Conservation (phyloP, 1,140 invertebrate genomes). For the Nautilus pompilius region DNA sequence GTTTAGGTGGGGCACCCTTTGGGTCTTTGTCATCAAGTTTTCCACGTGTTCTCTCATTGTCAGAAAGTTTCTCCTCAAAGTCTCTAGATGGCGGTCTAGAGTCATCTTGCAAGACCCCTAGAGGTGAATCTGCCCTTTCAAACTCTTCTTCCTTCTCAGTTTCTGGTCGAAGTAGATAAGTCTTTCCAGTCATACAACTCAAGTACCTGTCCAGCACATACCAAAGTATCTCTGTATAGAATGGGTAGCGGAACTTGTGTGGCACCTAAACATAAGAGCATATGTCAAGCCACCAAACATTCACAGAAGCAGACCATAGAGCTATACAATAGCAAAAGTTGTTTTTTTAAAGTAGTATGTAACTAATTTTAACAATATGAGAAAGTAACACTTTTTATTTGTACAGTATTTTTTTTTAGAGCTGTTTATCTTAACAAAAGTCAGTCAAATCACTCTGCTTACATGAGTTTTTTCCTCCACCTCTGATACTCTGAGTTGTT, state of each 20-base stretch:
- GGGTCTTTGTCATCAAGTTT: slow-evolving; percentile 9
- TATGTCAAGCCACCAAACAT: not conserved
- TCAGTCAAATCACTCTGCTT: slow-evolving; percentile 16
- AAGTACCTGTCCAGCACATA: slow-evolving; percentile 94
- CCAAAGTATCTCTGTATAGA: slow-evolving; percentile 97
- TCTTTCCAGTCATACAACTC: slow-evolving; percentile 78
- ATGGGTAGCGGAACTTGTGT: slow-evolving; percentile 95
- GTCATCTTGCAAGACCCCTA: slow-evolving; percentile 25
- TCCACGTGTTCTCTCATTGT: not conserved
- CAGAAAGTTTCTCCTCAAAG: slow-evolving; percentile 15
- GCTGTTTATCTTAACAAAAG: not conserved
- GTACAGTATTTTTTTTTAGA: too few species aligned
- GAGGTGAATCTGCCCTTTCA: slow-evolving; percentile 55
- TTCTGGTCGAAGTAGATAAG: slow-evolving; percentile 92
- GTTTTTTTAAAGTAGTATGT: too few species aligned
- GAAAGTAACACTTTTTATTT: not conserved
- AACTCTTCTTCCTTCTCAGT: slow-evolving; percentile 88
- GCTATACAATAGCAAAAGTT: too few species aligned
- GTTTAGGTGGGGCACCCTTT: slow-evolving; percentile 18
- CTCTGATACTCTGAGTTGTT: slow-evolving; percentile 80
- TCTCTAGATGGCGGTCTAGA: slow-evolving; percentile 21
- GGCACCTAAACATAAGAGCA: slow-evolving; percentile 69
- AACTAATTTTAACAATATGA: too few species aligned
- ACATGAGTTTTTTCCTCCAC: slow-evolving; percentile 83
- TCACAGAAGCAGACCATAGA: not conserved